Percentiles rank a stretch among this genome's conserved stretches.
Evolutionary conservation across 2,888 invertebrate genomes (phyloP).

Genomic region (Furcula furcula): DNA sequence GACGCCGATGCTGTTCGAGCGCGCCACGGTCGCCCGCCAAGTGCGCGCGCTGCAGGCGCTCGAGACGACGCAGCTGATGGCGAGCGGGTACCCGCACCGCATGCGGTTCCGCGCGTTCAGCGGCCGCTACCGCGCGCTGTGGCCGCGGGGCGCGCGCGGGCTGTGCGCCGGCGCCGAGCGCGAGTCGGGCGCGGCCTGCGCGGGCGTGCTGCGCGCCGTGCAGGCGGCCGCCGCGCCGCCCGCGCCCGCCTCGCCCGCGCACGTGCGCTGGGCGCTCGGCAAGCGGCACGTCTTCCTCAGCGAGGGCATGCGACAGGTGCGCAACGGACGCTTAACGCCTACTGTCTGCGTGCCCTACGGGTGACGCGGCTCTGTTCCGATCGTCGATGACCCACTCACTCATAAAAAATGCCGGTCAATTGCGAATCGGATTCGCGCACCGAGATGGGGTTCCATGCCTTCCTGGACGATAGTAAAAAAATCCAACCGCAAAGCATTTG

Average conservation of each 20-base stretch:
- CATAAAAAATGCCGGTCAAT: too few species aligned
- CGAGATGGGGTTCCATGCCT: too few species aligned
- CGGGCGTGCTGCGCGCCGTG: slow-evolving; percentile 89
- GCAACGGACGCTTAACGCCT: slow-evolving; percentile 7
- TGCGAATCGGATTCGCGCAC: too few species aligned
- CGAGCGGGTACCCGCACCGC: slow-evolving; percentile 95
- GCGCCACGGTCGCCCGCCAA: slow-evolving; percentile 90
- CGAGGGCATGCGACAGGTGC: slow-evolving; percentile 94
- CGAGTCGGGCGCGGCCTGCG: slow-evolving; percentile 82
- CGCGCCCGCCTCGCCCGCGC: slow-evolving; percentile 86
- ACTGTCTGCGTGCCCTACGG: too few species aligned
- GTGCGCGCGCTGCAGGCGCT: slow-evolving; percentile 94
- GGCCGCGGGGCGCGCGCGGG: slow-evolving; percentile 88
- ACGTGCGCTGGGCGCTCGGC: slow-evolving; percentile 92
- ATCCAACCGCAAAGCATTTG: too few species aligned
- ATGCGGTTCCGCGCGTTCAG: slow-evolving; percentile 97
- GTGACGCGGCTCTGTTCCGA: slow-evolving; percentile 3
- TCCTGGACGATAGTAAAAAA: too few species aligned
- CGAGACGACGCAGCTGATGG: slow-evolving; percentile 97
- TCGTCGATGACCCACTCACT: too few species aligned
- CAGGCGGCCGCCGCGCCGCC: slow-evolving; percentile 89
- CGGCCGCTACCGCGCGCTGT: slow-evolving; percentile 91
- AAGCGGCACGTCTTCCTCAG: slow-evolving; percentile 96
- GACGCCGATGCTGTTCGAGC: slow-evolving; percentile 91
- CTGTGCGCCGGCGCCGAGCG: slow-evolving; percentile 84